Percentiles rank a stretch among this genome's conserved stretches.
phyloP scores from a whole-genome alignment of 2,888 invertebrate species.

The Mimumesa dahlbomi region DNA sequence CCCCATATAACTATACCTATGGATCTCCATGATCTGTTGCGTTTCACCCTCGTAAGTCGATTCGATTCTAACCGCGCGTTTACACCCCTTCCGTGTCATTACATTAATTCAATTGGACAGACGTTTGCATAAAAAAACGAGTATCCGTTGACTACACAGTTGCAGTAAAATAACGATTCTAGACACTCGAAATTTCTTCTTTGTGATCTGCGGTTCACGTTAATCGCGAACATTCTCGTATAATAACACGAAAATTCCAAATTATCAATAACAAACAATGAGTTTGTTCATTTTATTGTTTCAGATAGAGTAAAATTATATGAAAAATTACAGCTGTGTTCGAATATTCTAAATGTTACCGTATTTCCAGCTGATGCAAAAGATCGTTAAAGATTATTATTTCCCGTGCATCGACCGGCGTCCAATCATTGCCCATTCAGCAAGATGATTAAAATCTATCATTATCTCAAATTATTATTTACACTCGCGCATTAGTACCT shows the following conservation, averaged over 20 bases:
- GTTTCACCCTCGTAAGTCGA: conserved; percentile 20
- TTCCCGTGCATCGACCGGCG: conserved; percentile 11
- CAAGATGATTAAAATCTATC: conserved; percentile 54
- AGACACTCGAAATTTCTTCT: too few relatives aligned
- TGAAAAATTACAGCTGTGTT: too few relatives aligned
- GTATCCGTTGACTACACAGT: conserved; percentile 5
- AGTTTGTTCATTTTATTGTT: too few relatives aligned
- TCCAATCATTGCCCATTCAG: conserved; percentile 64
- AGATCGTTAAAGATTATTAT: conserved; percentile 20
- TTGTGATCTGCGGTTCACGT: too few relatives aligned
- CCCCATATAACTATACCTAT: conserved; percentile 27
- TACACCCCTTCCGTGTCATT: conserved; percentile 44
- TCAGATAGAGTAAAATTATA: too few relatives aligned
- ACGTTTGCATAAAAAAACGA: conserved; percentile 33
- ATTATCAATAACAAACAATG: too few relatives aligned
- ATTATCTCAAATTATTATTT: conserved; percentile 49
- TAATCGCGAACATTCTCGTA: too few relatives aligned
- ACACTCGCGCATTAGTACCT: conserved; percentile 22
- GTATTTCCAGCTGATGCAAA: too few relatives aligned
- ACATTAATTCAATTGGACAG: conserved; percentile 56
- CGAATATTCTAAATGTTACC: too few relatives aligned
- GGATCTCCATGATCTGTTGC: conserved; percentile 1
- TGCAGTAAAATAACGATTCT: neutral
- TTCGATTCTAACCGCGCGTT: conserved; percentile 36
- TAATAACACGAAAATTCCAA: too few relatives aligned